Conservation (phyloP, 2,113 vertebrate genomes). For the Prochilodus magdalenae region DNA sequence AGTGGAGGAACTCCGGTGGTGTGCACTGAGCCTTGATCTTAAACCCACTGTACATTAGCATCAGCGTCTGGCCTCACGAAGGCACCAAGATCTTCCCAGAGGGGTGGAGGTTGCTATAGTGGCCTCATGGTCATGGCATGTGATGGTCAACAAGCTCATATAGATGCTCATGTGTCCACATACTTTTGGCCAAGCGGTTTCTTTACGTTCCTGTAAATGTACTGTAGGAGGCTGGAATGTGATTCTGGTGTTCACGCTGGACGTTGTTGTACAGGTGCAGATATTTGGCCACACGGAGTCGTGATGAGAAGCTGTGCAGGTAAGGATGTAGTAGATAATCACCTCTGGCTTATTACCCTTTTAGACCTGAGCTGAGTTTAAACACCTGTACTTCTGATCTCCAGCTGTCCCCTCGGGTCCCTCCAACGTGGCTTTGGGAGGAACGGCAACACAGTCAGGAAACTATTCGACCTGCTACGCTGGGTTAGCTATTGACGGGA, state of each 20-base stretch:
- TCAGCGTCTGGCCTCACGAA: too few relatives aligned
- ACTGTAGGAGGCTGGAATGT: too few relatives aligned
- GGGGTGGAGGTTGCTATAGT: too few relatives aligned
- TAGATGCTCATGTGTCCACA: too few relatives aligned
- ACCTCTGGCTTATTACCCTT: neutral
- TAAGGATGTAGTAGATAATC: neutral
- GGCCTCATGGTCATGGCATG: too few relatives aligned
- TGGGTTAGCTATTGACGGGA: slow-evolving; percentile 51
- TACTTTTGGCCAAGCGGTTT: too few relatives aligned
- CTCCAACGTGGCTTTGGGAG: slow-evolving; percentile 27
- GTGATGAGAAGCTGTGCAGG: neutral
- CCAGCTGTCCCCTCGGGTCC: neutral
- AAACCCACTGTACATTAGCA: too few relatives aligned
- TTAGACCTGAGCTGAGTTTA: neutral
- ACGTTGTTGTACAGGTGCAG: neutral
- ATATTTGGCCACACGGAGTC: neutral
- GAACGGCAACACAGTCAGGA: slow-evolving; percentile 51
- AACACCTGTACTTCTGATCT: neutral
- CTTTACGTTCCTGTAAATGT: too few relatives aligned
- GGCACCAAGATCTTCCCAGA: too few relatives aligned
- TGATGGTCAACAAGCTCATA: too few relatives aligned
- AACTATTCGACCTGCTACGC: fast-evolving
- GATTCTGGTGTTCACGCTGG: neutral
- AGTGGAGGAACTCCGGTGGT: too few relatives aligned
- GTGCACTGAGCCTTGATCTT: too few relatives aligned